Conservation (phyloP, 2,113 vertebrate genomes). For the Hassar affinis region DNA sequence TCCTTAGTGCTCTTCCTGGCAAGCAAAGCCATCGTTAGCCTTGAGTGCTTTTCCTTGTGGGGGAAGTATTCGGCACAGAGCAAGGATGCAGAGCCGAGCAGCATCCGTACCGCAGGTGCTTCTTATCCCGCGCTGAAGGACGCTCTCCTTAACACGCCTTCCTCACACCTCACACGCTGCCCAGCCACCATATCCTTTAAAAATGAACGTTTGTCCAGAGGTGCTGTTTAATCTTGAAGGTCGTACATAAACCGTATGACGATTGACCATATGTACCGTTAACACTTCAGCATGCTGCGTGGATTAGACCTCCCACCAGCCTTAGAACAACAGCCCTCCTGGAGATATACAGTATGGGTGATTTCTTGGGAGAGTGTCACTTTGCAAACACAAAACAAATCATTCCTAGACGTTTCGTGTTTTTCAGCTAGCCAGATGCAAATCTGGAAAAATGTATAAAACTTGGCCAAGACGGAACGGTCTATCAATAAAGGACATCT, state of each 20-base stretch:
- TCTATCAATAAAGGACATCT: neutral
- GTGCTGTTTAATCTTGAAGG: neutral
- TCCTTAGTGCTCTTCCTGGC: conserved; percentile 27
- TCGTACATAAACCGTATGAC: too few relatives aligned
- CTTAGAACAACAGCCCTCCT: neutral
- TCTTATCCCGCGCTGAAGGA: conserved; percentile 52
- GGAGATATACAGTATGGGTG: neutral
- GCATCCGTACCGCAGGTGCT: conserved; percentile 63
- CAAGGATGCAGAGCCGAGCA: conserved; percentile 47
- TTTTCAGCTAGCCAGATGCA: neutral
- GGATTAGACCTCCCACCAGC: neutral
- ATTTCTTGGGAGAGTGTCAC: neutral
- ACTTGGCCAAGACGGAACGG: neutral
- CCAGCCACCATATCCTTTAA: too few relatives aligned
- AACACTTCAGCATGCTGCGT: neutral
- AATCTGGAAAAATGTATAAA: neutral
- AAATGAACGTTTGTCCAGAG: neutral
- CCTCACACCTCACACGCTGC: conserved; percentile 20
- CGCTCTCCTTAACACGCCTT: conserved; percentile 9
- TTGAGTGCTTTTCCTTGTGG: conserved; percentile 56
- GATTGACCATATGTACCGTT: neutral
- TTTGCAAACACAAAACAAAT: neutral
- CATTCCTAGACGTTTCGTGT: neutral
- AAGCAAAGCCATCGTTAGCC: conserved; percentile 44
- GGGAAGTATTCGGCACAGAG: conserved; percentile 54